phyloP scores from a whole-genome alignment of 2,888 invertebrate species.

The Heliconius sara region DNA sequence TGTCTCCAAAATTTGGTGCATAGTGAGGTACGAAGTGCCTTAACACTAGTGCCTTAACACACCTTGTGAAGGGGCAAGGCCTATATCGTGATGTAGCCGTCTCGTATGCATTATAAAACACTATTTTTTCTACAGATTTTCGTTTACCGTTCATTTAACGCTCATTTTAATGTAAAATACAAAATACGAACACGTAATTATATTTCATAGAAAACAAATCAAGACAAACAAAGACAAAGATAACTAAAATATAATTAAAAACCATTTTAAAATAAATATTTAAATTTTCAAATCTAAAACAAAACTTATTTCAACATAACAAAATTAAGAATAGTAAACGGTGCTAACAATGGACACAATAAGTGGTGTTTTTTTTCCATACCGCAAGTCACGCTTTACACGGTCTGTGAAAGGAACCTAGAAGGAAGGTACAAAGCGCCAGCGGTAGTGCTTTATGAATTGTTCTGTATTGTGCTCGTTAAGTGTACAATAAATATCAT shows the following conservation, averaged over 20 bases:
- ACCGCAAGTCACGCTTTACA: not conserved
- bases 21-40: too few relatives aligned
- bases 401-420: slow-evolving; percentile 23
- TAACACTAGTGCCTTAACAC: too few relatives aligned
- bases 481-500: slow-evolving; percentile 52
- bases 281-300: not conserved
- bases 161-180: too few relatives aligned
- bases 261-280: not conserved
- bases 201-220: not conserved
- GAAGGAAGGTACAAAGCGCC: slow-evolving; percentile 33
- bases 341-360: not conserved
- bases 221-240: not conserved
- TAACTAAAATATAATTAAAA: not conserved
- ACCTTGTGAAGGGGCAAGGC: too few relatives aligned
- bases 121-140: too few relatives aligned
- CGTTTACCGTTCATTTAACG: too few relatives aligned
- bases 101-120: too few relatives aligned
- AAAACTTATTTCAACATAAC: slow-evolving; percentile 3
- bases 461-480: slow-evolving; percentile 48
- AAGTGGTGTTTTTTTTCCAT: slow-evolving; percentile 4
- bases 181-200: too few relatives aligned
- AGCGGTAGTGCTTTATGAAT: slow-evolving; percentile 47
- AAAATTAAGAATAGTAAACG: slow-evolving; percentile 8
- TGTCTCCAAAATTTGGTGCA: too few relatives aligned
- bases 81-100: too few relatives aligned